Base-by-base conservation (phyloP, 2,113 vertebrate genomes). In the Ailuropoda melanoleuca region DNA sequence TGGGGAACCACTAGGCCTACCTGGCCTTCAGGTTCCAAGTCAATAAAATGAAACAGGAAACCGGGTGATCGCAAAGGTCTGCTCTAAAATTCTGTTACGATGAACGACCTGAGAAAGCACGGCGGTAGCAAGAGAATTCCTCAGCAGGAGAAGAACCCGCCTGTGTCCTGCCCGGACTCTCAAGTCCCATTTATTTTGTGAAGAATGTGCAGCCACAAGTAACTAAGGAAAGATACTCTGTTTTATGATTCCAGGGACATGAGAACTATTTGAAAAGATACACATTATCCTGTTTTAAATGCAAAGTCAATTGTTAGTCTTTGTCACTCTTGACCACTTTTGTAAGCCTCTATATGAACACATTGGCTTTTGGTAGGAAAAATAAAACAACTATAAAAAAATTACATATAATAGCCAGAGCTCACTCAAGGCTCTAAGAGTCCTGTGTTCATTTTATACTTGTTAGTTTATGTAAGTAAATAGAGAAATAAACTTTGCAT, bases 351-450 rank as follows among this genome's bases (percentile, higher is more conserved):
- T 48, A 4, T 31, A 9, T 66, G 85, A 97, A 87, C 6, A 74
- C 50, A n/a, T 5, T 86, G 55, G n/a, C 24, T 56, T 66, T 91
- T 46, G 50, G 64, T 75, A 93, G 56, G n/a, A 95, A 96, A 97
- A 90, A 84, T 23, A 92, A 93, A 94, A 66, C 37, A 60, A 89
- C 26, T 68, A 68, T 24, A 74, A 83, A 70, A 56, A 43, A 39
- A 83, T 34, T 4, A 85, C 2, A 19, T 19, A 39, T 37, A 77
- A 92, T 97, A 43, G 68, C n/a, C 6, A 85, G 37, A 93, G 3
- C 23, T 48, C 68, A 87, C 55, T 75, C 55, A 53, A 83, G 55
- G 39, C 6, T 64, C 58, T 66, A 17, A 93, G 62, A 74, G 46
- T 29, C 66, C n/a, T 11, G 8, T 78, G 18, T 15, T 91, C 26